Evolutionary conservation across 2,113 vertebrate genomes (phyloP), one percentile per base, ranked within the genome.

Genomic region (Desmodus rotundus): DNA sequence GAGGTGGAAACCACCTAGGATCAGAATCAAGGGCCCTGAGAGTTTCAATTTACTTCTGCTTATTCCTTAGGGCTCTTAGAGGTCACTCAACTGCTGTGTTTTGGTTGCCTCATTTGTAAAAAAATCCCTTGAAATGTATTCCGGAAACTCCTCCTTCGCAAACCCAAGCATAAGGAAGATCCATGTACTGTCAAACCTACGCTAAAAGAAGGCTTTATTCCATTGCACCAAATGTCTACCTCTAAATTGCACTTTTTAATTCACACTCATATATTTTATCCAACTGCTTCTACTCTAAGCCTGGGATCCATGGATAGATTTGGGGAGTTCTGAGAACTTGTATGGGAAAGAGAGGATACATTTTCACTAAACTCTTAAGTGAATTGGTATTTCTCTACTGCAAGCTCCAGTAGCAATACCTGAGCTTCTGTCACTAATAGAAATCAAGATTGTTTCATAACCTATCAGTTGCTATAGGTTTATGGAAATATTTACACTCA

Each of bases 121-220:
- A 86, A 78, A 61, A 52, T 9, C 1, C 15, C 43, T 24, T 6
- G 17, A 7, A 20, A 19, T 33, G 38, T 61, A 17, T 63, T n/a
- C n/a, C 77, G 67, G n/a, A 80, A 94, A 65, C 54, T 19, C 58
- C 47, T 87, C 74, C 22, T 47, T 10, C 31, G 38, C 4, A 45
- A 19, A 81, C 16, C 33, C 24, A n/a, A 31, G 56, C 24, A 54
- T 45, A 65, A 67, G 20, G 9, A 50, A 90, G 22, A 3, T 24
- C n/a, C 45, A 7, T 2, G 2, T 20, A 7, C 28, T 63, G 24
- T n/a, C 70, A 90, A 52, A 15, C 9, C 4, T 31, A 47, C 19
- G 92, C 41, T 56, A 10, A 56, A 54, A 80, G 45, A 87, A 74
- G 33, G 65, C 33, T 80, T 87, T 33, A 38, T 52, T 84, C 56